Percentiles rank a stretch among this genome's conserved stretches.
phyloP scores from a whole-genome alignment of 2,113 vertebrate genomes.

The Rhipidura dahli region DNA sequence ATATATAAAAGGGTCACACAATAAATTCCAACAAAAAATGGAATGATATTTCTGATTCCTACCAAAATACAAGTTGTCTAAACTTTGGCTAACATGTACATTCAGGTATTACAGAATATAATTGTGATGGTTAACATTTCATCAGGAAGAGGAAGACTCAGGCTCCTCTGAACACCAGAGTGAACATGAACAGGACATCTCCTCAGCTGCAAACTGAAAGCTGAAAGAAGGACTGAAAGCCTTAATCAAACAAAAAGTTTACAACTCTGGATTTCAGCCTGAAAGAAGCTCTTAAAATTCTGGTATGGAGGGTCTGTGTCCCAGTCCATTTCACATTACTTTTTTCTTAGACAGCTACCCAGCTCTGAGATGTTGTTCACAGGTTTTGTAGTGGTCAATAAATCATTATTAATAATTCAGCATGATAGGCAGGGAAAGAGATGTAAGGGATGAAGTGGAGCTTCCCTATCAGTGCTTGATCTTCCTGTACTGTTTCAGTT shows the following conservation, averaged over 20 bases:
- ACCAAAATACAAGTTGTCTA: not conserved
- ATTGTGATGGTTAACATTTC: not conserved
- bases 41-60: not conserved
- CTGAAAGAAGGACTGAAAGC: not conserved
- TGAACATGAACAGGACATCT: not conserved
- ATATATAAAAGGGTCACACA: not conserved
- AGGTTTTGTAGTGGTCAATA: not conserved
- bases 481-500: not conserved
- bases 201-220: not conserved
- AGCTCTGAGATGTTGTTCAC: not conserved
- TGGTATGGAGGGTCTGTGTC: not conserved
- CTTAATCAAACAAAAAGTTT: not conserved
- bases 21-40: not conserved
- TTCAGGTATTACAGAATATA: not conserved
- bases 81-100: not conserved
- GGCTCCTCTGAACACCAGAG: not conserved
- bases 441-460: not conserved
- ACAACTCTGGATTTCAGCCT: not conserved
- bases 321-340: not conserved
- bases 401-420: not conserved
- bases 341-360: not conserved
- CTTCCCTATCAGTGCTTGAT: not conserved
- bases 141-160: not conserved
- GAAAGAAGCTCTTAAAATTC: not conserved
- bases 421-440: too few relatives aligned